Evolutionary conservation across 2,888 invertebrate species (phyloP), one percentile per base, ranked within the genome.

Genomic region (Athripsodes cinereus): DNA sequence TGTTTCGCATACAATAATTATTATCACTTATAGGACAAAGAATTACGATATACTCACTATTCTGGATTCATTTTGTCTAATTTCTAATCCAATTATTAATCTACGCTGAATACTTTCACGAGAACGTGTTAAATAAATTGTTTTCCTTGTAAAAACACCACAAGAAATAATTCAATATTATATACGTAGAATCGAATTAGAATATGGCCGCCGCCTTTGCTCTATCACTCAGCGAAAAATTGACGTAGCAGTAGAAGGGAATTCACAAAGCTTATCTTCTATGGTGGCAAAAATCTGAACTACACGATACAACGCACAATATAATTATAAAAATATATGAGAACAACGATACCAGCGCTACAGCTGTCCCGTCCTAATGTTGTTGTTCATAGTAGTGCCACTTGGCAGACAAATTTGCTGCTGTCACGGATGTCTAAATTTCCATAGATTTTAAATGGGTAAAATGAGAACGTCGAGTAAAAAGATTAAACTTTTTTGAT

Each of bases 51-150:
- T 82, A 85, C 88, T 88, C 78, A 89, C 88, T 88, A 89, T 84
- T 89, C 88, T 69, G 88, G 88, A 84, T 88, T 88, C 88, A 89
- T 88, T 57, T 46, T 60, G 47, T 34, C 47, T 60, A 57, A 53
- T 31, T 8, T 40, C 16, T 40, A 40, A 16, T 40, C 40, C 40
- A 40, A 40, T 40, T n/a, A 40, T 40, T 40, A 40, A 40, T 16
- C 5, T 40, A 40, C 13, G 13, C 40, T 8, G 8, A 40, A 40
- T 40, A 40, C 16, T 40, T 40, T 13, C 40, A 40, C 40, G 13
- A 40, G 40, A 40, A 40, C 13, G 2, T 40, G 40, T 40, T 40
- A 40, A 40, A 40, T 16, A 40, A 59, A 35, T 53, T 52, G 49
- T 55, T 50, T 56, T 52, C 53, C 50, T 59, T 59, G 52, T 56